A percentile compares a stretch with the other conserved stretches of the same genome.
These are phyloP conservation scores for Pachyuromys duprasi DNA, from an alignment of 2,797 vertebrate genomes.

Conservation along the genomic window DNA sequence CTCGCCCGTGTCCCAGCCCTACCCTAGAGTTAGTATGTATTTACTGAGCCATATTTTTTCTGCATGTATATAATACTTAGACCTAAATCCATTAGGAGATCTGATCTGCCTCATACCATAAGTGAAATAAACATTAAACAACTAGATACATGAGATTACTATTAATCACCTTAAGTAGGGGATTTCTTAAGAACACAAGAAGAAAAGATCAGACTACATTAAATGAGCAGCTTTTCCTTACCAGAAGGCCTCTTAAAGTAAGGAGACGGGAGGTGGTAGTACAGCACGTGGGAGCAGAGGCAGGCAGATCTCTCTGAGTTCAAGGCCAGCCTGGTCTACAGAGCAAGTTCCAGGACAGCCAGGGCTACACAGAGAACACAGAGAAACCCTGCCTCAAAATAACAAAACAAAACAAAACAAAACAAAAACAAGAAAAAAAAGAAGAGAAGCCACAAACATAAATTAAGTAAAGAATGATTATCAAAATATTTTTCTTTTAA, in stretches of 20 bases:
- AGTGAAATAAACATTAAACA: no score
- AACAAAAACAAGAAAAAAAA: background rate
- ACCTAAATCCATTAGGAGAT: background rate
- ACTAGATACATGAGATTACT: no score
- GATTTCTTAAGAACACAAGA: constrained; percentile 55
- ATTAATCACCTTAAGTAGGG: background rate
- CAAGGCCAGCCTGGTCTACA: no score
- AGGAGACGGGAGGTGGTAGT: no score
- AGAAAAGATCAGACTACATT: background rate
- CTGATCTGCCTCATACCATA: background rate
- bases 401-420: no score
- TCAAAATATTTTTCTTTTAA: constrained; percentile 5
- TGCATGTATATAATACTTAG: background rate
- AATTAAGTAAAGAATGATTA: constrained; percentile 32
- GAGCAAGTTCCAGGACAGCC: no score
- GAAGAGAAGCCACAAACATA: background rate
- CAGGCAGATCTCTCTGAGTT: no score
- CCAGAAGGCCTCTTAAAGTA: constrained; percentile 36
- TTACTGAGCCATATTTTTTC: background rate
- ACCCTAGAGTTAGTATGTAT: background rate
- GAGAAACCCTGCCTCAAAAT: no score
- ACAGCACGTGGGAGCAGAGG: no score
- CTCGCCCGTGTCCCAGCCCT: background rate
- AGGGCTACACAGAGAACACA: no score
- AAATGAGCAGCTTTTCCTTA: constrained; percentile 57